Evolutionary conservation across 2,888 invertebrate species (phyloP).

Genomic region (Chymomyza fuscimana): DNA sequence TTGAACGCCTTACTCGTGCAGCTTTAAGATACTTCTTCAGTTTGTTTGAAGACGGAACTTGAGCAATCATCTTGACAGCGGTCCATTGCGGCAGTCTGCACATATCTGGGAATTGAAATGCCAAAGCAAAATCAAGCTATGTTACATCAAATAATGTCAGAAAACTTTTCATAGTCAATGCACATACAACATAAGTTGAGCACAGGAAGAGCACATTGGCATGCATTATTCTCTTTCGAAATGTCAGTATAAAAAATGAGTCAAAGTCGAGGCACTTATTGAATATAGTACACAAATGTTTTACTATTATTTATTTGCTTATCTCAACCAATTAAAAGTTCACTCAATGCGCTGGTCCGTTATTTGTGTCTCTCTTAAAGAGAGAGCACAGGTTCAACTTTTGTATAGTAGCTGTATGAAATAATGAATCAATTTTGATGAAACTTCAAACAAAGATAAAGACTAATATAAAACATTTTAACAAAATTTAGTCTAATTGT

Average conservation of each 20-base stretch:
- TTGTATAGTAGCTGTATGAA: no score
- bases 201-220: background rate
- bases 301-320: no score
- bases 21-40: background rate
- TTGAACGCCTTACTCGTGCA: background rate
- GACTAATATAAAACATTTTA: no score
- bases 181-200: background rate
- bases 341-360: no score
- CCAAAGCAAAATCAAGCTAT: background rate
- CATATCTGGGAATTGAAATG: background rate
- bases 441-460: no score
- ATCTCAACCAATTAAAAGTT: no score
- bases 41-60: background rate
- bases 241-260: background rate
- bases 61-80: constrained; percentile 1
- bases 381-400: no score
- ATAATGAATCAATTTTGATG: no score
- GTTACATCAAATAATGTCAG: background rate
- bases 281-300: background rate
- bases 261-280: background rate
- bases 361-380: no score
- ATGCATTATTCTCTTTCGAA: background rate
- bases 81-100: background rate
- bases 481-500: no score
- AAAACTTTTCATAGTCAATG: constrained; percentile 7